Evolutionary conservation across 2,888 invertebrate species (phyloP).

Genomic region (Alviniconcha strummeri): DNA sequence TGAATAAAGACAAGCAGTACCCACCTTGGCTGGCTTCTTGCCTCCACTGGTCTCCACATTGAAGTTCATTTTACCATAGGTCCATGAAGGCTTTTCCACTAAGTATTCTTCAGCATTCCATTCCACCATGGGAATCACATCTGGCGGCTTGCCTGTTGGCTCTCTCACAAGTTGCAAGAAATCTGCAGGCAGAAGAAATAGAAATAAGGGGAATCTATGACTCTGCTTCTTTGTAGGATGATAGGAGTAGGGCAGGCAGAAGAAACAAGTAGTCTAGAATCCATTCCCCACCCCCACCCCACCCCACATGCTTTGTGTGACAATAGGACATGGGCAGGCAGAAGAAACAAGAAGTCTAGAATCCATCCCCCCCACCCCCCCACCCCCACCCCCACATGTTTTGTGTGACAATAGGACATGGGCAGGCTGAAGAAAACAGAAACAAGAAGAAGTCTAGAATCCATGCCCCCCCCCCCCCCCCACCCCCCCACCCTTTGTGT

Average conservation of each 20-base stretch:
- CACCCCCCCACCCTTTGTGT: neutral
- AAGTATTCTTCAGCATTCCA: conserved; percentile 49
- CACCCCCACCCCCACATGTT: neutral
- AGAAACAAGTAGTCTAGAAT: neutral
- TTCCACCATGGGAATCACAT: conserved; percentile 43
- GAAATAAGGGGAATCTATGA: neutral
- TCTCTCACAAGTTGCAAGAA: conserved; percentile 39
- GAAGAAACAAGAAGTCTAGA: neutral
- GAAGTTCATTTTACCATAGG: conserved; percentile 61
- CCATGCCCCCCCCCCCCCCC: neutral
- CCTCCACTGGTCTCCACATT: conserved; percentile 61
- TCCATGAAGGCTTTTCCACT: conserved; percentile 39
- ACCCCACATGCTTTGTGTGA: neutral
- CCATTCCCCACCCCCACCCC: neutral
- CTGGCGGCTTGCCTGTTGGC: conserved; percentile 45
- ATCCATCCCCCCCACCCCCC: neutral
- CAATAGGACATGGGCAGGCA: neutral
- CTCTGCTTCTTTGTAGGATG: neutral
- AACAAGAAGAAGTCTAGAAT: neutral
- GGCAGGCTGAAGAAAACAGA: neutral
- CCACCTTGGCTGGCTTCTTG: conserved; percentile 62
- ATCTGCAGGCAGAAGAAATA: conserved; percentile 37
- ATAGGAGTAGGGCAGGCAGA: neutral
- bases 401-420: conserved; percentile 6
- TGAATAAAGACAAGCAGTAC: too few relatives aligned